Evolutionary conservation across 2,113 vertebrate genomes (phyloP).

Genomic region (Chunga burmeisteri): DNA sequence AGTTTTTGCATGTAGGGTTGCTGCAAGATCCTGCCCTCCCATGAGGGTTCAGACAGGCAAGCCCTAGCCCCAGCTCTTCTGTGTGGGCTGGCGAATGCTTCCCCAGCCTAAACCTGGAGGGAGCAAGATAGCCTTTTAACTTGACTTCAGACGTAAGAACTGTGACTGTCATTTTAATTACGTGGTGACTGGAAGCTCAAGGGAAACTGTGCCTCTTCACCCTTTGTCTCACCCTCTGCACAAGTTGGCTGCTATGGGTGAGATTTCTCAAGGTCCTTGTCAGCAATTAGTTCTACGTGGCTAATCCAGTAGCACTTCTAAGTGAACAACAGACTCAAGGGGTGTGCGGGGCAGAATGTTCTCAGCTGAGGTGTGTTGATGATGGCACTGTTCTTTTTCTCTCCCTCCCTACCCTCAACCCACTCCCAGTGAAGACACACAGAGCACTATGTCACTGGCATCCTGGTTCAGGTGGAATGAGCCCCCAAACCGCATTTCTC

Average conservation of each 20-base stretch:
- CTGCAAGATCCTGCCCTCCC: not conserved
- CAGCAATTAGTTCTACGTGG: not conserved
- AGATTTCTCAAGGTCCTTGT: not conserved
- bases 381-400: not conserved
- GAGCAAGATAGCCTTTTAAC: not conserved
- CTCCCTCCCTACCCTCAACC: not conserved
- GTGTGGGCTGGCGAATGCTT: not conserved
- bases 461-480: conserved; percentile 92
- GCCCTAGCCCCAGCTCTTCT: not conserved
- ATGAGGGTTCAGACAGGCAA: not conserved
- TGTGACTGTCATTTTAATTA: not conserved
- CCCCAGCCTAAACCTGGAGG: not conserved
- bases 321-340: not conserved
- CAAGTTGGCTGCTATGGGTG: not conserved
- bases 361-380: not conserved
- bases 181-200: not conserved
- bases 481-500: conserved; percentile 71
- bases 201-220: not conserved
- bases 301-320: not conserved
- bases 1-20: not conserved
- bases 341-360: not conserved
- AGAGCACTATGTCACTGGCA: conserved; percentile 76
- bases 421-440: not conserved
- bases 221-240: not conserved
- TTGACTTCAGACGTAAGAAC: not conserved